Evolutionary conservation across 2,113 vertebrate genomes (phyloP), one percentile per base, ranked within the genome.

Genomic region (Rhynchomys soricoides): DNA sequence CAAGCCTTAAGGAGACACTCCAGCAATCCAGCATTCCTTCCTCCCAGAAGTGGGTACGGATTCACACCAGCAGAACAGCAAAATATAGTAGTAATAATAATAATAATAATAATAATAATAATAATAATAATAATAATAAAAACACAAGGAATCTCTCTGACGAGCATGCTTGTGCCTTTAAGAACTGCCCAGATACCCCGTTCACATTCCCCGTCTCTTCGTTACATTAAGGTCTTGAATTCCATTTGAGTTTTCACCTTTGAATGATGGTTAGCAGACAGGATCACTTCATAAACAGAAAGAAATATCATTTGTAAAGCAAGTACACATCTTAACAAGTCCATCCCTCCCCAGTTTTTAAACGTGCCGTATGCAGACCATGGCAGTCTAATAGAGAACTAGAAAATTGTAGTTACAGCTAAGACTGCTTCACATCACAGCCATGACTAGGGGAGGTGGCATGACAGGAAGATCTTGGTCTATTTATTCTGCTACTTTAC

Each of bases 1-100:
- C 96, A 97, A 90, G 75, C 66, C 45, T 91, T 94, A 93, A 93
- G 96, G 97, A 97, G 91, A 94, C 29, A 81, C 91, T 93, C 86
- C 96, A 97, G 95, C 74, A 70, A 66, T 4, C n/a, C 93, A 59
- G 52, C 93, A 96, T 91, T 97, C 95, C 94, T 96, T 92, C 83
- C 90, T 90, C 34, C 66, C n/a, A 62, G 59, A 85, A 73, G 3
- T 24, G 79, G 82, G 24, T 81, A 89, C 78, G 2, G 74, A 83
- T 70, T 85, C 83, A 37, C 85, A 34, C 45, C 57, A 55, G 73
- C 11, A 71, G 70, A 90, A 59, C 12, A 59, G 68, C 5, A 13
- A 43, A 74, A n/a, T n/a, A n/a, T n/a, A n/a, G n/a, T n/a, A n/a
- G n/a, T n/a, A n/a, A n/a, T n/a, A n/a, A n/a, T n/a, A n/a, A n/a